phyloP scores from a whole-genome alignment of 2,888 invertebrate genomes.

The Zygogramma bicolorata region DNA sequence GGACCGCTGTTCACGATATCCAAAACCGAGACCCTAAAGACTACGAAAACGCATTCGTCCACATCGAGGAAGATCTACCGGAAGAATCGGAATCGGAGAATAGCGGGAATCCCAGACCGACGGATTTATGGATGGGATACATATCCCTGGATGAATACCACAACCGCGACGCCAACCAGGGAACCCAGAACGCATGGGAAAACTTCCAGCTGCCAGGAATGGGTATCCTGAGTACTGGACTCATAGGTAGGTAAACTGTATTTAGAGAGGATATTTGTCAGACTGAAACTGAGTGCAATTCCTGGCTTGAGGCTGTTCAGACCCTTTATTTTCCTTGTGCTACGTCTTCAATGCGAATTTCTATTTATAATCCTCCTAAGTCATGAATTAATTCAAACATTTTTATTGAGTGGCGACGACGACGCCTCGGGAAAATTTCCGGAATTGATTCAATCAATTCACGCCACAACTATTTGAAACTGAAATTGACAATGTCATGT shows the following conservation, averaged over 20 bases:
- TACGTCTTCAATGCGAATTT: no score
- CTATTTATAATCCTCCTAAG: no score
- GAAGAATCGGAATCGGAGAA: conserved; percentile 52
- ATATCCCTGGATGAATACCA: conserved; percentile 59
- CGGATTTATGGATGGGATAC: conserved; percentile 65
- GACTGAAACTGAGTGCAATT: no score
- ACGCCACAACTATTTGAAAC: no score
- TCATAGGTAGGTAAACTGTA: conserved; percentile 53
- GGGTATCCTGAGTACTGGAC: conserved; percentile 63
- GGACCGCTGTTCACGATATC: conserved; percentile 95
- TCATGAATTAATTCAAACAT: no score
- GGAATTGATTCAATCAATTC: no score
- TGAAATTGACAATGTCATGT: no score
- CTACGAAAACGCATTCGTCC: conserved; percentile 61
- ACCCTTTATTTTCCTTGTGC: no score
- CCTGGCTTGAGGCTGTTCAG: no score
- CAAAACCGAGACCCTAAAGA: conserved; percentile 73
- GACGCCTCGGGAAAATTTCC: no score
- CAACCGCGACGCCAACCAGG: conserved; percentile 46
- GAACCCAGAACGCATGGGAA: conserved; percentile 44
- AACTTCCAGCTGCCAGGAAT: conserved; percentile 55
- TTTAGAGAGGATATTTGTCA: no score
- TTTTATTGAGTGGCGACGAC: no score
- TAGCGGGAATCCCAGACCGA: conserved; percentile 51
- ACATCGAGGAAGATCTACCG: conserved; percentile 48